A percentile compares a stretch with the other conserved stretches of the same genome.
phyloP scores from a whole-genome alignment of 2,113 vertebrate species.

The Cyrtonyx montezumae region DNA sequence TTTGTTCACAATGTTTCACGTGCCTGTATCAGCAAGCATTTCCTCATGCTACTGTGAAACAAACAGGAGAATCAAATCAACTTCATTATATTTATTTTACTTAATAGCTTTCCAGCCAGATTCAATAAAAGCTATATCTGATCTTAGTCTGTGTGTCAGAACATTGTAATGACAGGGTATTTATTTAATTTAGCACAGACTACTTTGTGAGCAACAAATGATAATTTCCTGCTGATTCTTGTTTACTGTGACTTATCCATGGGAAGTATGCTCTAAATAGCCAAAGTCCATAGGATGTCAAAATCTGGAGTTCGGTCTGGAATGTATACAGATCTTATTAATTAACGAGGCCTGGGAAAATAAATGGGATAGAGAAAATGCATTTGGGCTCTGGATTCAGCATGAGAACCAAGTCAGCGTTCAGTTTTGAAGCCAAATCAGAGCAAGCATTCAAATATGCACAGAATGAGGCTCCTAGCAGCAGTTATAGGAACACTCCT shows the following conservation, averaged over 20 bases:
- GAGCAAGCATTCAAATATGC: constrained; percentile 5
- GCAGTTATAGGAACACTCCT: not conserved
- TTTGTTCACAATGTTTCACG: constrained; percentile 17
- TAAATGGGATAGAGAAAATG: constrained; percentile 16
- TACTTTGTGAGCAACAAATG: constrained; percentile 60
- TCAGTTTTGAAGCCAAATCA: constrained; percentile 32
- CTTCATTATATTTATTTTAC: constrained; percentile 57
- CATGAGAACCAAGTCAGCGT: constrained; percentile 26
- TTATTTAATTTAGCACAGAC: constrained; percentile 61
- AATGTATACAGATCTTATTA: constrained; percentile 54
- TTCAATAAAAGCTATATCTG: constrained; percentile 56
- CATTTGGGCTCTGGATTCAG: constrained; percentile 32
- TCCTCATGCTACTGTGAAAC: constrained; percentile 16
- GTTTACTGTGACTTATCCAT: constrained; percentile 32
- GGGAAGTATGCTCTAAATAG: constrained; percentile 47
- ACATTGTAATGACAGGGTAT: constrained; percentile 44
- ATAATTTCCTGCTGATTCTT: constrained; percentile 69
- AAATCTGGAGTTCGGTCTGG: constrained; percentile 39
- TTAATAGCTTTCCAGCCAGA: not conserved
- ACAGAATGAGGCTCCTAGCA: constrained; percentile 22
- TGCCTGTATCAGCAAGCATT: not conserved
- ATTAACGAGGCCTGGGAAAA: constrained; percentile 59
- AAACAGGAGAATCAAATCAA: constrained; percentile 42
- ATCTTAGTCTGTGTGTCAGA: constrained; percentile 55
- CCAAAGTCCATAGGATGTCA: constrained; percentile 54